Conservation (phyloP, 2,113 vertebrate species). For the Terrapene triunguis region DNA sequence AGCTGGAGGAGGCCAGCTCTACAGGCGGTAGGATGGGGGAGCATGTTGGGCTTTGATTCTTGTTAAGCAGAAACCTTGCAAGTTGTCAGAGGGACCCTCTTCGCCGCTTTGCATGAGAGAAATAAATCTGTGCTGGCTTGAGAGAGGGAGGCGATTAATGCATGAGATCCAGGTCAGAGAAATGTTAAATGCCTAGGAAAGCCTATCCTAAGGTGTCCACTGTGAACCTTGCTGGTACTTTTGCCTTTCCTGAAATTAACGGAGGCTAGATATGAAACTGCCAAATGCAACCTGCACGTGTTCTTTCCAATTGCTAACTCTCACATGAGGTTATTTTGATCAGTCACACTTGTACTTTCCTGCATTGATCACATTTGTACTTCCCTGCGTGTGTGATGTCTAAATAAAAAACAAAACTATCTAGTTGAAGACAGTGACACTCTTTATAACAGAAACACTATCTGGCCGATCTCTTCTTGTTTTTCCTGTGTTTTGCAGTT, state of each 20-base stretch:
- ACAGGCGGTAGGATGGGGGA: conserved; percentile 88
- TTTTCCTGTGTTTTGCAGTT: background rate
- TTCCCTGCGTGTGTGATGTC: background rate
- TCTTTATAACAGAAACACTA: background rate
- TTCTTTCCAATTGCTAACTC: background rate
- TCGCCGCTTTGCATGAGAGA: conserved; percentile 30
- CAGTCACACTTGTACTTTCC: background rate
- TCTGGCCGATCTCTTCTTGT: background rate
- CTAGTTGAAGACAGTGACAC: background rate
- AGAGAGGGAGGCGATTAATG: background rate
- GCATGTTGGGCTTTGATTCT: background rate
- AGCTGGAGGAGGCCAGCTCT: conserved; percentile 86
- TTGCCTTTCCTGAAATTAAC: conserved; percentile 81
- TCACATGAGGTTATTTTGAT: background rate
- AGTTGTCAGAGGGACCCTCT: background rate
- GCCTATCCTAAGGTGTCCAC: background rate
- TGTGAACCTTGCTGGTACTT: conserved; percentile 74
- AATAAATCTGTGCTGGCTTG: background rate
- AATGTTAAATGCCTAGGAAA: conserved; percentile 5
- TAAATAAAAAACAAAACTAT: background rate
- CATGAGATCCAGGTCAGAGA: background rate
- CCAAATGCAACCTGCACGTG: background rate
- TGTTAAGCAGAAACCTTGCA: background rate
- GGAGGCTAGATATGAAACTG: background rate
- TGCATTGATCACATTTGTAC: background rate